These are phyloP conservation scores for Drosophila sturtevanti DNA, from an alignment of 1,140 invertebrate genomes.

Conservation along the genomic window DNA sequence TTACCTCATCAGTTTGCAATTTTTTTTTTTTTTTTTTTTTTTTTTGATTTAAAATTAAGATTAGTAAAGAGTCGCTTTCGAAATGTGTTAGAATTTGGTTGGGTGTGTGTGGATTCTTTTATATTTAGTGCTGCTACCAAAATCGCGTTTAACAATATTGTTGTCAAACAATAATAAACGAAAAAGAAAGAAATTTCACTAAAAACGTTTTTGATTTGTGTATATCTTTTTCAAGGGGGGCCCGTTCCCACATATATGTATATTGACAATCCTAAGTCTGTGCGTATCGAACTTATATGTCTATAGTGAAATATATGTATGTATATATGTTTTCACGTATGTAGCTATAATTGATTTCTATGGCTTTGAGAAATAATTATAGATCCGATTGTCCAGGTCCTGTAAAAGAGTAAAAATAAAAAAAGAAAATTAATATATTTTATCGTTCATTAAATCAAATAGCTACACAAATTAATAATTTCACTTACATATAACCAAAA, in stretches of 20 bases:
- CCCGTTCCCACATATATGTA: constrained; percentile 66
- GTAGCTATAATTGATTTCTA: constrained; percentile 82
- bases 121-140: constrained; percentile 71
- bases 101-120: constrained; percentile 16
- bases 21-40: constrained; percentile 39
- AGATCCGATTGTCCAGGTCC: constrained; percentile 83
- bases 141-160: constrained; percentile 69
- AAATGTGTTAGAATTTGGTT: constrained; percentile 55
- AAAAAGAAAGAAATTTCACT: constrained; percentile 69
- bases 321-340: constrained; percentile 35
- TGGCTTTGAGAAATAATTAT: constrained; percentile 82
- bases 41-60: constrained; percentile 47
- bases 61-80: constrained; percentile 76
- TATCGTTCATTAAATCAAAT: constrained; percentile 47
- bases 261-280: constrained; percentile 51
- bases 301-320: constrained; percentile 35
- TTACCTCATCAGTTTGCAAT: constrained; percentile 60
- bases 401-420: constrained; percentile 70
- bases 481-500: constrained; percentile 44
- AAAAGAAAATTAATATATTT: constrained; percentile 18
- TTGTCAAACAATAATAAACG: constrained; percentile 31
- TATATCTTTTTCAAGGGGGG: constrained; percentile 5
- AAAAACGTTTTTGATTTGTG: constrained; percentile 50
- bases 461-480: constrained; percentile 59
- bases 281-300: constrained; percentile 56